Base-by-base conservation (phyloP, 2,888 invertebrate genomes). In the Hecatera dysodea region DNA sequence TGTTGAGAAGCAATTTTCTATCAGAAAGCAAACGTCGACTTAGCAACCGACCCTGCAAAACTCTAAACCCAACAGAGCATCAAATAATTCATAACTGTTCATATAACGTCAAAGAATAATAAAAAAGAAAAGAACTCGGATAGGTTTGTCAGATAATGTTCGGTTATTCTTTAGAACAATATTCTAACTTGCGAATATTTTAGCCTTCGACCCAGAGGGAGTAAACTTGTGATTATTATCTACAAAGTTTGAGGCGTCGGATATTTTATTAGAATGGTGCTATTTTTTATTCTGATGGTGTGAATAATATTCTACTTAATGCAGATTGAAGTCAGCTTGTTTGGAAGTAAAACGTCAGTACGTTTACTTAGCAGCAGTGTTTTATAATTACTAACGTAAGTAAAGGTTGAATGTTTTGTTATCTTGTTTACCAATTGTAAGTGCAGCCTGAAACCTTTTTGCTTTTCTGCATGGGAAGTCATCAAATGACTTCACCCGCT, bases 211-310 rank as follows among this genome's bases (percentile, higher is more conserved):
- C 60, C 81, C 77, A n/a, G 27, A 19, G 81, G 64, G 81, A 68
- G 36, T 11, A 24, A 80, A 75, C 67, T 77, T 77, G 64, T 68
- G 76, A 77, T 80, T 80, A 77, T 80, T 80, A 77, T 80, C 63
- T 80, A 7, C 24, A 52, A 77, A 77, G 52, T 80, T 81, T 29
- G 60, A 24, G 55, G 39, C 52, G 17, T 64, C 4, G 9, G 42
- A 63, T 80, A 67, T 74, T 74, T 66, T 74, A 57, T 75, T 61
- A 36, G 19, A 52, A 61, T 48, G 46, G 48, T 61, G 42, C 19
- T 39, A 61, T 61, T 67, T 75, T 72, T 67, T 75, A 48, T 60
- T 60, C 27, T 19, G 22, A 17, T 46, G 15, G 42, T 46, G 27
- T 63, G 59, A 67, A 80, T 67, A 62, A 66, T 66, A 27, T 61